These are phyloP conservation scores for Amblyopsis rosae DNA, from an alignment of 2,113 vertebrate genomes.

Conservation along the genomic window DNA sequence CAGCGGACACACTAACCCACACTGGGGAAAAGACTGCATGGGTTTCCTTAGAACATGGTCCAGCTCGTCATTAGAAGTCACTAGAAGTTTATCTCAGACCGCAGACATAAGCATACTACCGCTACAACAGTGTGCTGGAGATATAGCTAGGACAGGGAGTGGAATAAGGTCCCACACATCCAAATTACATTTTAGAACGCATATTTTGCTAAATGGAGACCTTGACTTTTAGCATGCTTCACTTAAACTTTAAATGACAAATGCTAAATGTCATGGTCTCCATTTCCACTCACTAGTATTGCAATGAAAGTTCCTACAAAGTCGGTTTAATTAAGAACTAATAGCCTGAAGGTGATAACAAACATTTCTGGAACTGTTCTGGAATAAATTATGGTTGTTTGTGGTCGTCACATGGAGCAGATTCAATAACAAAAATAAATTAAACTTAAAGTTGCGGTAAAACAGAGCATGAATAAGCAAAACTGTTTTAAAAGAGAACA, in stretches of 20 bases:
- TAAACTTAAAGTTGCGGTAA: too few relatives aligned
- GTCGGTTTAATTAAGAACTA: too few relatives aligned
- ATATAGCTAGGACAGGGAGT: slow-evolving; percentile 24
- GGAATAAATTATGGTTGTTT: too few relatives aligned
- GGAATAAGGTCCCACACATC: neutral
- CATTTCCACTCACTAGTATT: neutral
- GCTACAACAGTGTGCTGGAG: neutral
- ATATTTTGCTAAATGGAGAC: too few relatives aligned
- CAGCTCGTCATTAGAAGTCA: slow-evolving; percentile 26
- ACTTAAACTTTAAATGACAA: neutral
- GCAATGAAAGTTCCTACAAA: neutral
- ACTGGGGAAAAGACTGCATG: slow-evolving; percentile 13
- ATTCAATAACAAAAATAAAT: too few relatives aligned
- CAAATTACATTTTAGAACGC: neutral
- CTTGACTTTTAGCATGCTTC: too few relatives aligned
- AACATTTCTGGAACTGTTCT: too few relatives aligned
- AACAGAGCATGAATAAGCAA: too few relatives aligned
- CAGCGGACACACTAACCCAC: slow-evolving; percentile 6
- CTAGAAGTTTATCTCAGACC: slow-evolving; percentile 42
- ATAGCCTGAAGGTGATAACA: too few relatives aligned
- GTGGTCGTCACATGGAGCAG: too few relatives aligned
- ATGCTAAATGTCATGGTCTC: neutral
- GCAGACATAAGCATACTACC: neutral
- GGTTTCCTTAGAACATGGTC: slow-evolving; percentile 13
- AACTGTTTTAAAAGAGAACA: too few relatives aligned